Percentiles rank a stretch among this genome's conserved stretches.
Evolutionary conservation across 2,797 vertebrate species (phyloP).

Genomic region (Sciurus vulgaris): DNA sequence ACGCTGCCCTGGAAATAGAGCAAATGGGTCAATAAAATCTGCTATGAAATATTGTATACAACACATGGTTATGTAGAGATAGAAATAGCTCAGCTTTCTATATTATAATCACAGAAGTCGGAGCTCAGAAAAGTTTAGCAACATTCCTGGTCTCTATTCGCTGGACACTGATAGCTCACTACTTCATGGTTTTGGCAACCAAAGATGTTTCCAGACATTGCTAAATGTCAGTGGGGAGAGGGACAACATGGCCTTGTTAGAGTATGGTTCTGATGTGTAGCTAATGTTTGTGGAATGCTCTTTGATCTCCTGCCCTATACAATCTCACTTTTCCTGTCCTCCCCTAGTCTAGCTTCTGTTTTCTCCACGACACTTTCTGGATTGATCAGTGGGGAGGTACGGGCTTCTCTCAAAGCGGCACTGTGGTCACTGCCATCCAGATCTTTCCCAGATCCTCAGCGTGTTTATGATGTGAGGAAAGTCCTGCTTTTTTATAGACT

Average conservation of each 20-base stretch:
- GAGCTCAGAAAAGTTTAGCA: neutral
- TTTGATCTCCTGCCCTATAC: neutral
- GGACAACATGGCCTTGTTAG: neutral
- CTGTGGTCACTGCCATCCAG: rapidly evolving
- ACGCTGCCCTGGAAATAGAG: neutral
- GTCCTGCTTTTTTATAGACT: neutral
- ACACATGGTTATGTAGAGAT: neutral
- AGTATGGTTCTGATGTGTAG: rapidly evolving
- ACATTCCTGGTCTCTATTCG: neutral
- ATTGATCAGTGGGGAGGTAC: neutral
- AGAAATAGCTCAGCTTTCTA: neutral
- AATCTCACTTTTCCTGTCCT: neutral
- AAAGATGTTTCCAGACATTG: neutral
- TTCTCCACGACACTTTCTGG: neutral
- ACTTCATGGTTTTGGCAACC: neutral
- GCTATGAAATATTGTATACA: neutral
- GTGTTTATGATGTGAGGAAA: neutral
- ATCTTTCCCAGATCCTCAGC: no score
- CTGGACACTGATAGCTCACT: neutral
- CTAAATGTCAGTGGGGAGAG: neutral
- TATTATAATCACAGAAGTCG: neutral
- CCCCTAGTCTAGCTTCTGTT: neutral
- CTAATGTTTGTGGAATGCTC: neutral
- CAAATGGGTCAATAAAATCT: neutral
- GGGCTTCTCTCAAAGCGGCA: neutral